Evolutionary conservation across 2,888 invertebrate species (phyloP).

Genomic region (Pediacus dermestoides): DNA sequence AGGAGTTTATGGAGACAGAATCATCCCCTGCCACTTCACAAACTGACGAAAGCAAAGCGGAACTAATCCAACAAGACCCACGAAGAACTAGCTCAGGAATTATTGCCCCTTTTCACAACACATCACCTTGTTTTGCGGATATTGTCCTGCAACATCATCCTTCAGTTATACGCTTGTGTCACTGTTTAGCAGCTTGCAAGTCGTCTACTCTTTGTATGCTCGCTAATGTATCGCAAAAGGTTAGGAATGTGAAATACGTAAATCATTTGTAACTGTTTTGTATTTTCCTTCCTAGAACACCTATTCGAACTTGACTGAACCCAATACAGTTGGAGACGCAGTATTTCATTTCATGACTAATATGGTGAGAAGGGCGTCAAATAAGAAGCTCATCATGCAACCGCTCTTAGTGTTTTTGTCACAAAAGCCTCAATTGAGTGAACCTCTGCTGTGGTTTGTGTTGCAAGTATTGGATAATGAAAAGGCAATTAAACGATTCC

Average conservation of each 20-base stretch:
- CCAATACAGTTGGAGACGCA: slow-evolving; percentile 78
- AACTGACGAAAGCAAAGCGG: slow-evolving; percentile 84
- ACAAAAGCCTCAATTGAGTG: slow-evolving; percentile 64
- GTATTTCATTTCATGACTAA: slow-evolving; percentile 80
- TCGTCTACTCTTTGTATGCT: slow-evolving; percentile 68
- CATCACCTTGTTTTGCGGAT: slow-evolving; percentile 70
- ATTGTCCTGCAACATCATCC: slow-evolving; percentile 69
- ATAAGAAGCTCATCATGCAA: slow-evolving; percentile 70
- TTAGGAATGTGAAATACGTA: too few relatives aligned
- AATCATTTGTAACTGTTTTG: too few relatives aligned
- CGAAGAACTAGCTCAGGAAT: slow-evolving; percentile 19
- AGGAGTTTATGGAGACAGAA: slow-evolving; percentile 50
- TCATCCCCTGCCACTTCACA: slow-evolving; percentile 53
- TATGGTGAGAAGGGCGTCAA: slow-evolving; percentile 71
- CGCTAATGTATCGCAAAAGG: slow-evolving; percentile 45
- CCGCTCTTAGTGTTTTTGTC: slow-evolving; percentile 71
- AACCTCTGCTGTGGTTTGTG: slow-evolving; percentile 82
- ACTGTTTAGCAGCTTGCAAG: slow-evolving; percentile 73
- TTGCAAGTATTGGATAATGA: slow-evolving; percentile 75
- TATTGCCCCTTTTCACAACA: slow-evolving; percentile 26
- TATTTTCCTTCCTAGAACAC: slow-evolving; percentile 28
- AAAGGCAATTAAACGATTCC: slow-evolving; percentile 70
- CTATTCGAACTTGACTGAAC: slow-evolving; percentile 54
- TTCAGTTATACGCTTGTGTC: slow-evolving; percentile 80
- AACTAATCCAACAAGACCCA: slow-evolving; percentile 53